phyloP scores from a whole-genome alignment of 2,888 invertebrate species.

The Nycteola revayana region DNA sequence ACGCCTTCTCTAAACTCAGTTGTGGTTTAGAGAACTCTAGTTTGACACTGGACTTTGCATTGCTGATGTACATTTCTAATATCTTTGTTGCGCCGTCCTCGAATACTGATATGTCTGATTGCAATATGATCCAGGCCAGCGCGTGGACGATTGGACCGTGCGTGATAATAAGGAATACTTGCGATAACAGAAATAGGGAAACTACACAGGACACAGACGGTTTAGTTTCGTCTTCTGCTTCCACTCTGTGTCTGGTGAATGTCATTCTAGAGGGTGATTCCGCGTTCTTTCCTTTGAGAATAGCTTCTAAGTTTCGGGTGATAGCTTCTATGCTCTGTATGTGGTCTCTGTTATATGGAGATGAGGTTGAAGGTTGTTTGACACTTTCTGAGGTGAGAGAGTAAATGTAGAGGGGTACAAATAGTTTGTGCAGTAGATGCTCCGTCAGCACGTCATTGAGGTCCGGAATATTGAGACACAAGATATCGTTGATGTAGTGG shows the following conservation, averaged over 20 bases:
- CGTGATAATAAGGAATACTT: conserved; percentile 97
- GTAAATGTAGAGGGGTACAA: conserved; percentile 96
- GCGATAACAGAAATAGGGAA: conserved; percentile 93
- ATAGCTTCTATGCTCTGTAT: conserved; percentile 82
- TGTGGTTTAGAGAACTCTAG: conserved; percentile 87
- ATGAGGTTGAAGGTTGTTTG: conserved; percentile 48
- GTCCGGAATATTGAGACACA: conserved; percentile 94
- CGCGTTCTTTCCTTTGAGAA: conserved; percentile 81
- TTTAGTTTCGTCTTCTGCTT: conserved; percentile 81
- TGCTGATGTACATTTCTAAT: conserved; percentile 84
- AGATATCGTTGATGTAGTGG: conserved; percentile 98
- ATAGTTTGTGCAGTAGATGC: conserved; percentile 94
- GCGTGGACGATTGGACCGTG: conserved; percentile 95
- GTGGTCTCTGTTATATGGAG: conserved; percentile 69
- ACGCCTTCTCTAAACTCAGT: conserved; percentile 88
- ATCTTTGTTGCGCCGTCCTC: conserved; percentile 86
- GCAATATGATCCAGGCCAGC: conserved; percentile 94
- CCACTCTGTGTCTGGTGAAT: conserved; percentile 60
- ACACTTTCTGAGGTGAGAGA: conserved; percentile 85
- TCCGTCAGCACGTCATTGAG: conserved; percentile 97
- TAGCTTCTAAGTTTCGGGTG: conserved; percentile 84
- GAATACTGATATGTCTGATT: conserved; percentile 88
- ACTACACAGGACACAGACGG: conserved; percentile 94
- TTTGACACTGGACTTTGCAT: conserved; percentile 79
- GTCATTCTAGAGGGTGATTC: conserved; percentile 70